These are phyloP conservation scores for Hypotaenidia okinawae DNA, from an alignment of 2,797 vertebrate genomes.

Conservation along the genomic window DNA sequence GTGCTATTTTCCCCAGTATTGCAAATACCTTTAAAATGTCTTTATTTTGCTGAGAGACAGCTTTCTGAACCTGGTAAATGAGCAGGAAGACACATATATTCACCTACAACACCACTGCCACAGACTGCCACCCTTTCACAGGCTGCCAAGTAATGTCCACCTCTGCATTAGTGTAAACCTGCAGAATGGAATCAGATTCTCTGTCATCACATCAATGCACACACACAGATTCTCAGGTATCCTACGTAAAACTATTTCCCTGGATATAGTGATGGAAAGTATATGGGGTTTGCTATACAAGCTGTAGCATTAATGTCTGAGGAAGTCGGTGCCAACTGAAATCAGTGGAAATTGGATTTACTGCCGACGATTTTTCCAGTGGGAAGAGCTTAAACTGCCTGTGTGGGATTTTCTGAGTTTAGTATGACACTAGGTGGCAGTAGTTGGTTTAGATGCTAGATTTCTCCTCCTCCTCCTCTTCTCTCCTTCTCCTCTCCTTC, in stretches of 20 bases:
- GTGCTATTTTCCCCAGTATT: neutral
- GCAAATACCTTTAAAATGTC: neutral
- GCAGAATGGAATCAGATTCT: neutral
- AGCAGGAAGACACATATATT: neutral
- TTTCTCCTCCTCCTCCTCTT: neutral
- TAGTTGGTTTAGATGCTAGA: constrained; percentile 19
- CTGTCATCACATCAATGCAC: neutral
- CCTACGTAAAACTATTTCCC: neutral
- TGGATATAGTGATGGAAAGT: neutral
- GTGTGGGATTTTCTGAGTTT: neutral
- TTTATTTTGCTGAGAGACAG: neutral
- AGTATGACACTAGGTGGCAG: constrained; percentile 57
- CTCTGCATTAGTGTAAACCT: neutral
- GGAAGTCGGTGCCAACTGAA: neutral
- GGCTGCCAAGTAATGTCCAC: neutral
- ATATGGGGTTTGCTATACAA: neutral
- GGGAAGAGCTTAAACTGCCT: neutral
- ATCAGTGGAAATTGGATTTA: constrained; percentile 8
- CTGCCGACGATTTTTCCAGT: neutral
- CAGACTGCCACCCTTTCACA: neutral
- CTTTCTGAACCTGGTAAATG: neutral
- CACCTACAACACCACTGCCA: neutral
- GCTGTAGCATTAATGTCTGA: neutral
- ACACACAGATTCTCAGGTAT: neutral
- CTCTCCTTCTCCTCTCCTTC: too few species aligned